Conservation (phyloP, 2,888 invertebrate species). For the Agriopis marginaria region DNA sequence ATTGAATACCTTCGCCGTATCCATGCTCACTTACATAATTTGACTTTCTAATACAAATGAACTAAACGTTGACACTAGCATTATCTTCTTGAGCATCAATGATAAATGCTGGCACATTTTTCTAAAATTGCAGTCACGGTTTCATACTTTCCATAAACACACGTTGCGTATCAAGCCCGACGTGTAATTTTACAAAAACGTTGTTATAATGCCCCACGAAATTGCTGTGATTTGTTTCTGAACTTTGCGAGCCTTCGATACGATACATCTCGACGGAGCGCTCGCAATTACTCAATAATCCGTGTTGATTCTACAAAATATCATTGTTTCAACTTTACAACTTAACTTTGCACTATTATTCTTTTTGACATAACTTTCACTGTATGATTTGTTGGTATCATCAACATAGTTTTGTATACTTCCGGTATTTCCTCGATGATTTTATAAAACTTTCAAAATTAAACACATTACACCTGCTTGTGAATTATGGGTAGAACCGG, state of each 20-base stretch:
- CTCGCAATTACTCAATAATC: conserved; percentile 75
- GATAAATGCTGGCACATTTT: conserved; percentile 50
- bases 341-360: conserved; percentile 48
- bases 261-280: conserved; percentile 58
- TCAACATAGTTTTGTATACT: conserved; percentile 22
- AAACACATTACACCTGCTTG: conserved; percentile 34
- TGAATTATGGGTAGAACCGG: conserved; percentile 33
- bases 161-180: conserved; percentile 66
- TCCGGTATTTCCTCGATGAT: conserved; percentile 28
- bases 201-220: conserved; percentile 74
- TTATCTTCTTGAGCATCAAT: conserved; percentile 41
- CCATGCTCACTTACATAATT: conserved; percentile 52
- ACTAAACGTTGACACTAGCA: conserved; percentile 53
- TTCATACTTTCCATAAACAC: conserved; percentile 72
- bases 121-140: conserved; percentile 57
- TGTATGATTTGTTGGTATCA: conserved; percentile 33
- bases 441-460: conserved; percentile 33
- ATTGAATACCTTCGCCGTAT: conserved; percentile 63
- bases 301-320: conserved; percentile 73
- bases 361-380: conserved; percentile 56
- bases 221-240: conserved; percentile 79
- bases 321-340: conserved; percentile 48
- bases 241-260: conserved; percentile 70
- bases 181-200: conserved; percentile 80
- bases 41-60: conserved; percentile 65